Evolutionary conservation across 1,140 invertebrate species (phyloP).

Genomic region (Panagrolaimus sp.): DNA sequence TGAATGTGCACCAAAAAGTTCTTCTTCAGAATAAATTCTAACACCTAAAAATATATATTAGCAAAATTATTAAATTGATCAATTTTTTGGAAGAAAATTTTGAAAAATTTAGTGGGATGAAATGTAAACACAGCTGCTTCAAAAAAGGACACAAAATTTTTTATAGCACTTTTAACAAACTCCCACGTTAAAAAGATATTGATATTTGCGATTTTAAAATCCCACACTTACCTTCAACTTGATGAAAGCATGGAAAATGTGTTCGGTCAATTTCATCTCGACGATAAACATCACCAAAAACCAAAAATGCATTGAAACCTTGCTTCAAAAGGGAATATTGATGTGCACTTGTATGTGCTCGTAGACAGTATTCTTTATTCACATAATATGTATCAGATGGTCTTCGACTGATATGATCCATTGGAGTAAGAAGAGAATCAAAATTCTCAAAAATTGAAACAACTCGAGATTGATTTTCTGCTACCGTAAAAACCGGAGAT

Average conservation of each 20-base stretch:
- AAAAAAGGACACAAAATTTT: background rate
- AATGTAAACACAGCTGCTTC: background rate
- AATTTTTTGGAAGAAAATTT: too few species aligned
- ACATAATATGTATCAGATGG: conserved; percentile 58
- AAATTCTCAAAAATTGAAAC: conserved; percentile 56
- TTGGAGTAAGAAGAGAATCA: conserved; percentile 53
- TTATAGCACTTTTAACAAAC: background rate
- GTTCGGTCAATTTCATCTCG: conserved; percentile 87
- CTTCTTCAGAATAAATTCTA: conserved; percentile 70
- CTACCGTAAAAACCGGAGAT: conserved; percentile 53
- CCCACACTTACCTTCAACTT: conserved; percentile 65
- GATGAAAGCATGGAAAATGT: conserved; percentile 97
- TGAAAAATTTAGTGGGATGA: too few species aligned
- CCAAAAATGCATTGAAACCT: conserved; percentile 84
- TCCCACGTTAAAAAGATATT: background rate
- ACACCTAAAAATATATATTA: too few species aligned
- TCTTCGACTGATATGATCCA: conserved; percentile 54
- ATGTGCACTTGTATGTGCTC: conserved; percentile 89
- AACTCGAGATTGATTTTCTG: conserved; percentile 50
- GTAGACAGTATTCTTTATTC: conserved; percentile 48
- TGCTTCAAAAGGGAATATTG: conserved; percentile 77
- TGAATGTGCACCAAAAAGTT: conserved; percentile 45
- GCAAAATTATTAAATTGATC: conserved; percentile 66
- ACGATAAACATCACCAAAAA: conserved; percentile 91
- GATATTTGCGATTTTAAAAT: too few species aligned